Conservation (phyloP, 2,888 invertebrate species). For the Holacanthella duospinosa region DNA sequence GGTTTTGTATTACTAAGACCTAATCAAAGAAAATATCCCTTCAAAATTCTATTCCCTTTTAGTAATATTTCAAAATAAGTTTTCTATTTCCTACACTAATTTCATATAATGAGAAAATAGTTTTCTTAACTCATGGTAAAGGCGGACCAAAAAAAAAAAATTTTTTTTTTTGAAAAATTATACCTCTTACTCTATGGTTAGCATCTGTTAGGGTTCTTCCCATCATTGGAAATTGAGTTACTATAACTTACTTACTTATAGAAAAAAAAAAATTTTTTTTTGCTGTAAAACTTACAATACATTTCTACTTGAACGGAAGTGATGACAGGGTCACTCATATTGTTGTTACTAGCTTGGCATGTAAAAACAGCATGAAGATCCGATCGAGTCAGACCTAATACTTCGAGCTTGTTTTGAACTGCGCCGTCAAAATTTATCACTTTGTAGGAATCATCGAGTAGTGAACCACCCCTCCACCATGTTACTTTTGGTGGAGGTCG, state of each 20-base stretch:
- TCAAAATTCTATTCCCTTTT: too few relatives aligned
- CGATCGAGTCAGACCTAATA: slow-evolving; percentile 51
- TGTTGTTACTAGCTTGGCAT: slow-evolving; percentile 62
- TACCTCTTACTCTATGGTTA: too few relatives aligned
- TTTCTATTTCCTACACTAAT: not conserved
- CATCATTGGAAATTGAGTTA: too few relatives aligned
- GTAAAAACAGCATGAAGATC: slow-evolving; percentile 58
- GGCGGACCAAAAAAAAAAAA: too few relatives aligned
- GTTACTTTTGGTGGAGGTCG: slow-evolving; percentile 60
- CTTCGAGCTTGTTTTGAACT: slow-evolving; percentile 42
- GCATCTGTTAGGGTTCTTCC: too few relatives aligned
- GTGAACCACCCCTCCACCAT: slow-evolving; percentile 62
- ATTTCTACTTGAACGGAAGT: slow-evolving; percentile 59
- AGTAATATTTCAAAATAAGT: too few relatives aligned
- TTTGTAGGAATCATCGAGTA: slow-evolving; percentile 52
- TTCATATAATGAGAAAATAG: not conserved
- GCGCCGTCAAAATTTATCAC: slow-evolving; percentile 39
- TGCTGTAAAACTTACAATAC: slow-evolving; percentile 48
- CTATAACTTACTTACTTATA: too few relatives aligned
- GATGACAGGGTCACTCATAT: slow-evolving; percentile 55
- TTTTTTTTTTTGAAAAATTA: too few relatives aligned
- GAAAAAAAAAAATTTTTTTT: not conserved
- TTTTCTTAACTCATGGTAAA: too few relatives aligned
- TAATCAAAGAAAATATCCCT: too few relatives aligned
- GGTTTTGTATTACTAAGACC: too few relatives aligned